Conservation (phyloP, 2,113 vertebrate species). For the Benitochromis conjunctus region DNA sequence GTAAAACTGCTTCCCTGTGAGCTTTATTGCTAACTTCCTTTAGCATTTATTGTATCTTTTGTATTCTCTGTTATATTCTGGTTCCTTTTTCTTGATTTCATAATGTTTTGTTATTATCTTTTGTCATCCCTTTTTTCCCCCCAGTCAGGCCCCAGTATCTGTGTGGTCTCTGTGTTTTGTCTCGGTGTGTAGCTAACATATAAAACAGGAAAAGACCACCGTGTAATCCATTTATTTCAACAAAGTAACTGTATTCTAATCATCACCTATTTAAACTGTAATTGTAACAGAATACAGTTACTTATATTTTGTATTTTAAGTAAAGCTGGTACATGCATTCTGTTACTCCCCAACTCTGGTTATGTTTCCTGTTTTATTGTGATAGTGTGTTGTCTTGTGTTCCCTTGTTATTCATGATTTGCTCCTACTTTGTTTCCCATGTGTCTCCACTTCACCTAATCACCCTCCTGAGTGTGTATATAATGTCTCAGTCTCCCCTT, state of each 20-base stretch:
- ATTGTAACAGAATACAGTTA: no score
- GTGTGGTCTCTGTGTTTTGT: neutral
- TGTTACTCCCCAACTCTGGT: no score
- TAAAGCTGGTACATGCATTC: no score
- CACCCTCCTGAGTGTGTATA: rapidly evolving
- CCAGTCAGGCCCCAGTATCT: neutral
- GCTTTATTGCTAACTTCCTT: neutral
- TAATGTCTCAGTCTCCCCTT: neutral
- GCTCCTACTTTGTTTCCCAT: neutral
- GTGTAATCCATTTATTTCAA: no score
- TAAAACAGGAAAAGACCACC: no score
- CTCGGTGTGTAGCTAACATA: neutral
- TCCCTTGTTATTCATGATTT: neutral
- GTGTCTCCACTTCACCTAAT: neutral
- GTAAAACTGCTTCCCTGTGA: neutral
- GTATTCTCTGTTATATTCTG: neutral
- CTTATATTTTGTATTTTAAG: no score
- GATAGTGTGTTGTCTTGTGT: neutral
- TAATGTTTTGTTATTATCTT: neutral
- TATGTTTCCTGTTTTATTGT: neutral
- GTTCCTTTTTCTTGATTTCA: neutral
- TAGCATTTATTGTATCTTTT: neutral
- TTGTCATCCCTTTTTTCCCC: neutral
- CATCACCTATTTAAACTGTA: no score
- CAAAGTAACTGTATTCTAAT: no score